phyloP scores from a whole-genome alignment of 2,888 invertebrate species.

The Apoda limacodes region DNA sequence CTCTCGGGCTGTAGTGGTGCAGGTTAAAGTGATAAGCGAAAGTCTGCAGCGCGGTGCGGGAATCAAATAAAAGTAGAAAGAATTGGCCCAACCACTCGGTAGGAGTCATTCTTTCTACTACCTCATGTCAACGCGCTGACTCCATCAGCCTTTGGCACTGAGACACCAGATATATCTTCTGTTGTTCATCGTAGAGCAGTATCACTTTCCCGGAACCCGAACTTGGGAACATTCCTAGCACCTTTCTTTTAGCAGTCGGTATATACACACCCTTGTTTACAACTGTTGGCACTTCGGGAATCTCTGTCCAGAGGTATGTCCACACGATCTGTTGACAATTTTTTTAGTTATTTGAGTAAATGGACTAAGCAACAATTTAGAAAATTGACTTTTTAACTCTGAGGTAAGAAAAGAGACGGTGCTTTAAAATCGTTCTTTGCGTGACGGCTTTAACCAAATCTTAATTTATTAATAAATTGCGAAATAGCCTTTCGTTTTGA shows the following conservation, averaged over 20 bases:
- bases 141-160: slow-evolving; percentile 52
- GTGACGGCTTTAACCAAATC: too few relatives aligned
- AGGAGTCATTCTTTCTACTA: slow-evolving; percentile 46
- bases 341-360: too few relatives aligned
- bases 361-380: too few relatives aligned
- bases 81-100: slow-evolving; percentile 36
- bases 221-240: slow-evolving; percentile 73
- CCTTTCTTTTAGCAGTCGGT: slow-evolving; percentile 69
- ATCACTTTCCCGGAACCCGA: slow-evolving; percentile 73
- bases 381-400: too few relatives aligned
- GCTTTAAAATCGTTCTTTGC: too few relatives aligned
- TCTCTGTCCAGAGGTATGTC: slow-evolving; percentile 82
- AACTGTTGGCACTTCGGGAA: slow-evolving; percentile 74
- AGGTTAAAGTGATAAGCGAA: slow-evolving; percentile 53
- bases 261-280: slow-evolving; percentile 79
- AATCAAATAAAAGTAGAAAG: slow-evolving; percentile 60
- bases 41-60: slow-evolving; percentile 45
- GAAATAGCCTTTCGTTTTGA: too few relatives aligned
- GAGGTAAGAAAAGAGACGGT: too few relatives aligned
- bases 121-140: slow-evolving; percentile 54
- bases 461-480: too few relatives aligned
- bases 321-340: slow-evolving; percentile 78
- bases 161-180: slow-evolving; percentile 50
- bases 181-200: slow-evolving; percentile 55
- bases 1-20: slow-evolving; percentile 47